Base-by-base conservation (phyloP, 2,888 invertebrate genomes). In the Morpho achilles region DNA sequence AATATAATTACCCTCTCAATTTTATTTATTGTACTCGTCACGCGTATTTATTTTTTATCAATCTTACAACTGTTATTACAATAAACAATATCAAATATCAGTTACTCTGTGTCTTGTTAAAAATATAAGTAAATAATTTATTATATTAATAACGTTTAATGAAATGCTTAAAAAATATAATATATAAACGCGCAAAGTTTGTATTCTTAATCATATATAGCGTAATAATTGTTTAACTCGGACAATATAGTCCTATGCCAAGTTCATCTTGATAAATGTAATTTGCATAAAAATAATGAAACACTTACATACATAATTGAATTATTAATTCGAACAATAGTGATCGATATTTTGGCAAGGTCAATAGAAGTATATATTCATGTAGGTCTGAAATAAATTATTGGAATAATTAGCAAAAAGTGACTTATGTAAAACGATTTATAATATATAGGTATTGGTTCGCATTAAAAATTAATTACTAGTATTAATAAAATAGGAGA, bases 231-330 rank as follows among this genome's bases (percentile, higher is more conserved):
- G 67, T 72, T 70, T 70, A 67, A 68, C 67, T 65, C 62, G 67
- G 68, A 76, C 73, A 75, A 76, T 76, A 72, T 72, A 62, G 61
- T 60, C 52, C 63, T 61, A 67, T 66, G 65, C 64, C 73, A 74
- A 74, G 71, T 73, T 76, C 76, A 77, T 77, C 76, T 70, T 74
- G 76, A 77, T 76, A 74, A 74, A 59, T 64, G 59, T 61, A 60
- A 77, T 77, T 78, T 72, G 75, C 74, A 78, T 77, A 68, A 70
- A 70, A 71, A 74, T 74, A 73, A 73, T 75, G 70, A 68, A 67
- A 68, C 69, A 70, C 67, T 67, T 67, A 68, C 66, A 66, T 69
- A 67, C 63, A 67, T 65, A 64, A 70, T 67, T 65, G 64, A 64
- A 65, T 64, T 65, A 66, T 69, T 68, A 68, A 67, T 68, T 67